phyloP scores from a whole-genome alignment of 2,797 vertebrate species.

The Pseudopleuronectes americanus region DNA sequence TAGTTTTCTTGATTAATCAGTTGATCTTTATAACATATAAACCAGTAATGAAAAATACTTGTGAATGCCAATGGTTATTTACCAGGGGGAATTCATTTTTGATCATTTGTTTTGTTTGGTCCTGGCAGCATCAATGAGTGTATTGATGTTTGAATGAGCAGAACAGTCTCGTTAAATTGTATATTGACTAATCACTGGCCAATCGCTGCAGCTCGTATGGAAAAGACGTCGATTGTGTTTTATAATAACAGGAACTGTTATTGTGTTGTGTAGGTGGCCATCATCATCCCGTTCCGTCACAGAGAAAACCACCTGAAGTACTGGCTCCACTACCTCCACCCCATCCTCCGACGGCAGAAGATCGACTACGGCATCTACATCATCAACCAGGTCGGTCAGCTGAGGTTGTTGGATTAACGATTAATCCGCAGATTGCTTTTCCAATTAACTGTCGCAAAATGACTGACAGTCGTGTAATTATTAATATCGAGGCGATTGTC shows the following conservation, averaged over 20 bases:
- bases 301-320: conserved; percentile 97
- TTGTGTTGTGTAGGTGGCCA: conserved; percentile 84
- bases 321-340: conserved; percentile 99
- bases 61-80: too few species aligned
- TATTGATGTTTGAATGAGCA: too few species aligned
- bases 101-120: too few species aligned
- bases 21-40: neutral
- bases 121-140: too few species aligned
- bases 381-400: conserved; percentile 91
- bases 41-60: neutral
- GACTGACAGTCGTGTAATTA: neutral
- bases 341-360: conserved; percentile 94
- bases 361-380: conserved; percentile 97
- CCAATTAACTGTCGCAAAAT: too few species aligned
- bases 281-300: conserved; percentile 98
- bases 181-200: too few species aligned
- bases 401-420: neutral
- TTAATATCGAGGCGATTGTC: too few species aligned
- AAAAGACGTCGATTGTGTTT: too few species aligned
- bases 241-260: too few species aligned
- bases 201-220: too few species aligned
- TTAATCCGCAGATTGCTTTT: neutral
- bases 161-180: too few species aligned
- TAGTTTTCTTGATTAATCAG: neutral
- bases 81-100: too few species aligned